phyloP scores from a whole-genome alignment of 2,888 invertebrate species.

The Platycnemis pennipes region DNA sequence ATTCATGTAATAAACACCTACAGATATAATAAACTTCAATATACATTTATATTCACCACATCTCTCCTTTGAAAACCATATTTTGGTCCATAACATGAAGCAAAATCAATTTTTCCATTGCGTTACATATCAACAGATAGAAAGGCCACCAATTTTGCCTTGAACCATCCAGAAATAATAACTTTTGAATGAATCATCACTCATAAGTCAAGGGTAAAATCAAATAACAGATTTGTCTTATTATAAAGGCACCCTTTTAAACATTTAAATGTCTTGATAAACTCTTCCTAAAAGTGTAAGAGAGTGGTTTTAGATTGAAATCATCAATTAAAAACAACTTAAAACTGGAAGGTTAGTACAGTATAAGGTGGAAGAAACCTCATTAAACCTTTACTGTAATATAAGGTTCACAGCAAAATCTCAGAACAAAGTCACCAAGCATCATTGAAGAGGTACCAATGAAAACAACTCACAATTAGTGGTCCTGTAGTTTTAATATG shows the following conservation, averaged over 20 bases:
- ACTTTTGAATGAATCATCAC: not conserved
- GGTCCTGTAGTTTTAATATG: not conserved
- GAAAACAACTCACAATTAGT: not conserved
- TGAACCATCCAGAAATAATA: not conserved
- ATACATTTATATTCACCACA: not conserved
- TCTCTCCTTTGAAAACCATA: not conserved
- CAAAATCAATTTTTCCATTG: not conserved
- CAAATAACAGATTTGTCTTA: not conserved
- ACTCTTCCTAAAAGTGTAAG: not conserved
- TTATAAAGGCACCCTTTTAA: not conserved
- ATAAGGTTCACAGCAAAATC: not conserved
- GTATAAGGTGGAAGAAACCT: not conserved
- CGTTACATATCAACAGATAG: not conserved
- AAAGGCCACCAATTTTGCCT: not conserved
- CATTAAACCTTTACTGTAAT: not conserved
- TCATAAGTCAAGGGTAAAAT: not conserved
- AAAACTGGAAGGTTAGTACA: not conserved
- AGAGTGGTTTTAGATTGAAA: not conserved
- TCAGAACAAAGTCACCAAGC: not conserved
- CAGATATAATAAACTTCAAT: not conserved
- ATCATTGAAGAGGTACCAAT: not conserved
- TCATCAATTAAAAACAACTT: not conserved
- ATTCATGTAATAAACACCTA: not conserved
- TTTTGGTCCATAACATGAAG: not conserved
- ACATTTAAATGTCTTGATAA: not conserved